Conservation (phyloP, 1,140 invertebrate genomes). For the Listronotus oregonensis region DNA sequence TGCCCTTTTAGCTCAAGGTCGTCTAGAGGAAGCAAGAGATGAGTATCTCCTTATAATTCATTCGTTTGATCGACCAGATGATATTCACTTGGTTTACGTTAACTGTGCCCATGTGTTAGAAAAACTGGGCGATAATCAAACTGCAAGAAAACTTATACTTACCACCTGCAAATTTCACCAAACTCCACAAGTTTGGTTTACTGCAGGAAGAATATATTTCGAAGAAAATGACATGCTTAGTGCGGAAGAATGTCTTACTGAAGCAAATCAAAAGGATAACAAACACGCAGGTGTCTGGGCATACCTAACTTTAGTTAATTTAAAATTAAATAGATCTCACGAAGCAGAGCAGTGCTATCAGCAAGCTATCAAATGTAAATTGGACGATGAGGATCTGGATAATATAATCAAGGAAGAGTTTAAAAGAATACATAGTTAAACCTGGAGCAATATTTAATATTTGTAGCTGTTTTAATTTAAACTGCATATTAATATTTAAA, state of each 20-base stretch:
- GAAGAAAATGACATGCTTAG: slow-evolving; percentile 47
- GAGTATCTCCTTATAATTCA: slow-evolving; percentile 45
- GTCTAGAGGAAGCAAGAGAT: slow-evolving; percentile 41
- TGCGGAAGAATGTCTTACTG: slow-evolving; percentile 51
- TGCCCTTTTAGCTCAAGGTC: slow-evolving; percentile 36
- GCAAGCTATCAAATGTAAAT: slow-evolving; percentile 43
- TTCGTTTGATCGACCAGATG: slow-evolving; percentile 46
- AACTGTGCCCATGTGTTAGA: slow-evolving; percentile 39
- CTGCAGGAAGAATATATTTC: slow-evolving; percentile 46
- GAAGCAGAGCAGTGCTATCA: slow-evolving; percentile 50
- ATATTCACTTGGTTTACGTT: slow-evolving; percentile 47
- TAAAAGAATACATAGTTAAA: slow-evolving; percentile 8
- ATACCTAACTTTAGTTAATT: slow-evolving; percentile 50
- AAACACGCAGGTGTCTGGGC: slow-evolving; percentile 47
- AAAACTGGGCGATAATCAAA: slow-evolving; percentile 37
- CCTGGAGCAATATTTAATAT: too few species aligned
- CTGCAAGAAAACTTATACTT: slow-evolving; percentile 46
- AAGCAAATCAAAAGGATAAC: slow-evolving; percentile 50
- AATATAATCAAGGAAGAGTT: slow-evolving; percentile 1
- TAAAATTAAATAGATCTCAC: slow-evolving; percentile 40
- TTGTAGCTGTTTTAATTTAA: too few species aligned
- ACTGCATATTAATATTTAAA: too few species aligned
- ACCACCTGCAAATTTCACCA: slow-evolving; percentile 47
- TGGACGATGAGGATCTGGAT: slow-evolving; percentile 14
- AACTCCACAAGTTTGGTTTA: slow-evolving; percentile 50